These are phyloP conservation scores for Sigmodon hispidus DNA, from an alignment of 2,113 vertebrate genomes.

Conservation along the genomic window DNA sequence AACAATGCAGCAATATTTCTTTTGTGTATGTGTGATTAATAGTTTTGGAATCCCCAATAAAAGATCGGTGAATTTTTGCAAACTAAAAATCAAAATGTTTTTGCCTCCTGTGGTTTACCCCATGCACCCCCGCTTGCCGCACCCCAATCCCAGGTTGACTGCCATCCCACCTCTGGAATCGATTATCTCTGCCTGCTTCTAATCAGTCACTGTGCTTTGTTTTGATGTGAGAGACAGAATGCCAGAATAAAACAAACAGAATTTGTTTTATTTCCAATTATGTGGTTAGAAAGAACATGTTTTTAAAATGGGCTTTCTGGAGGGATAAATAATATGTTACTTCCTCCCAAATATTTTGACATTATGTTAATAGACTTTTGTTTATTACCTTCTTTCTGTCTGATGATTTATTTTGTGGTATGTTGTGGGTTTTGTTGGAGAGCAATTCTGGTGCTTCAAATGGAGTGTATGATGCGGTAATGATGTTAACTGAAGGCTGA, in stretches of 20 bases:
- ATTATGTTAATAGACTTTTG: slow-evolving; percentile 37
- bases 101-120: not conserved
- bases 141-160: not conserved
- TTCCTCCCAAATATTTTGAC: slow-evolving; percentile 48
- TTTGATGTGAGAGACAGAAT: slow-evolving; percentile 16
- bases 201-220: not conserved
- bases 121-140: rapidly evolving
- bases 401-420: slow-evolving; percentile 37
- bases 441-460: not conserved
- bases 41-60: not conserved
- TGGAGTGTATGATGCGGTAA: not conserved
- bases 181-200: not conserved
- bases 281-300: slow-evolving; percentile 14
- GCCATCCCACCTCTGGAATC: not conserved
- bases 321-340: slow-evolving; percentile 16
- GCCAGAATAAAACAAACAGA: slow-evolving; percentile 22
- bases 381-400: slow-evolving; percentile 1
- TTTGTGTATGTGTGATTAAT: not conserved
- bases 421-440: slow-evolving; percentile 44
- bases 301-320: slow-evolving; percentile 53
- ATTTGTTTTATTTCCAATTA: slow-evolving; percentile 61
- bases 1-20: not conserved
- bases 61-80: not conserved
- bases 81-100: not conserved
- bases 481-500: not conserved